These are phyloP conservation scores for Cephalopholis sonnerati DNA, from an alignment of 2,113 vertebrate genomes.

Conservation along the genomic window DNA sequence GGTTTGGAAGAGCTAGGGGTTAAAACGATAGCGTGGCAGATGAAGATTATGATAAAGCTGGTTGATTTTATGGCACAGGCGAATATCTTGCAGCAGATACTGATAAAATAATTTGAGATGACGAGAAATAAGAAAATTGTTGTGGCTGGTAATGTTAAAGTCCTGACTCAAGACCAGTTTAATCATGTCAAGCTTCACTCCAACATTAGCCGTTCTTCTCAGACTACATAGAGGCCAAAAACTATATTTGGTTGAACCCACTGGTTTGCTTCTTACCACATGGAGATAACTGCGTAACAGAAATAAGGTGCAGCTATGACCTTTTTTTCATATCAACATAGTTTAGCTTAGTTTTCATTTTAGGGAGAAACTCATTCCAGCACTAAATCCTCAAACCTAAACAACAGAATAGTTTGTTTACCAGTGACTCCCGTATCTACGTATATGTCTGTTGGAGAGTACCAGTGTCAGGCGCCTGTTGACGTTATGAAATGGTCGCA, in stretches of 20 bases:
- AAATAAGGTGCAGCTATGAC: neutral
- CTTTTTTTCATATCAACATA: neutral
- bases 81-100: slow-evolving; percentile 10
- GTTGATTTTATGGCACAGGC: slow-evolving; percentile 18
- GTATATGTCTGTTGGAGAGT: no score
- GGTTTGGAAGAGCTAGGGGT: slow-evolving; percentile 31
- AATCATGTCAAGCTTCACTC: slow-evolving; percentile 24
- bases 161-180: slow-evolving; percentile 15
- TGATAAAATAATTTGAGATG: slow-evolving; percentile 30
- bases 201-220: neutral
- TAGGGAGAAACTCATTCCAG: slow-evolving; percentile 23
- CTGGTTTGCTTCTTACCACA: neutral
- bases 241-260: neutral
- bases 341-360: neutral
- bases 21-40: slow-evolving; percentile 10
- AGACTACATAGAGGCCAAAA: neutral
- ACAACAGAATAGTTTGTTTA: no score
- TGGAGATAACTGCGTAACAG: neutral
- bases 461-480: no score
- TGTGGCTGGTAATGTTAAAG: slow-evolving; percentile 36
- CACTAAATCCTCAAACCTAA: neutral
- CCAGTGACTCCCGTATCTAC: no score
- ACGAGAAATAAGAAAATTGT: slow-evolving; percentile 18
- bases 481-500: no score
- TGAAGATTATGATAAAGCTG: slow-evolving; percentile 39